A percentile compares a stretch with the other conserved stretches of the same genome.
Conservation (phyloP, 2,888 invertebrate species). For the Carabus problematicus region DNA sequence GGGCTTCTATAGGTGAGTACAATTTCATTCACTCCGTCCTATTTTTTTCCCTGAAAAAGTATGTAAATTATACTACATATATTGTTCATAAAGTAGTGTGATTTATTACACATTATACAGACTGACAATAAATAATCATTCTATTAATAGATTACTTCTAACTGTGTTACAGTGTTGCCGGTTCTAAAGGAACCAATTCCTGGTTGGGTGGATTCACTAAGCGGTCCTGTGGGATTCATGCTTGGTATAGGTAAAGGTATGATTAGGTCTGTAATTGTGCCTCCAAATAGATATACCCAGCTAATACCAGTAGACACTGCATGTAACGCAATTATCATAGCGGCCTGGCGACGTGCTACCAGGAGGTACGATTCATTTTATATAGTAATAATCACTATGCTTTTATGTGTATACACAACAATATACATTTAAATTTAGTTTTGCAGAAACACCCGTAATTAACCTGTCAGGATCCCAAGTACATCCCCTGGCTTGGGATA, state of each 20-base stretch:
- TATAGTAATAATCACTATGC: too few species aligned
- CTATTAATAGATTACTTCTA: too few species aligned
- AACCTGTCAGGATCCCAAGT: slow-evolving; percentile 80
- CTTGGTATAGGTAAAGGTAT: slow-evolving; percentile 88
- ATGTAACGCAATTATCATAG: slow-evolving; percentile 66
- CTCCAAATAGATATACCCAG: slow-evolving; percentile 78
- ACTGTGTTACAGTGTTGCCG: slow-evolving; percentile 72
- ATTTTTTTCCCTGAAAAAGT: too few species aligned
- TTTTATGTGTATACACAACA: too few species aligned
- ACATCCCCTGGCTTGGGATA: slow-evolving; percentile 81
- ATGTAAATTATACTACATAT: slow-evolving; percentile 19
- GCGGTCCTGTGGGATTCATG: slow-evolving; percentile 87
- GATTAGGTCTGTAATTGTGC: slow-evolving; percentile 85
- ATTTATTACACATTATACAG: slow-evolving; percentile 13
- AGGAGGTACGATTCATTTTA: too few species aligned
- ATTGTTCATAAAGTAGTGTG: too few species aligned
- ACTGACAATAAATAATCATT: too few species aligned
- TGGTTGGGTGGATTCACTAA: slow-evolving; percentile 93
- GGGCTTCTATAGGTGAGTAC: slow-evolving; percentile 81
- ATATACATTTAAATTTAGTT: slow-evolving; percentile 52
- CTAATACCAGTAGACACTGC: slow-evolving; percentile 82
- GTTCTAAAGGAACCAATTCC: slow-evolving; percentile 84
- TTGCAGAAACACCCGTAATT: slow-evolving; percentile 66
- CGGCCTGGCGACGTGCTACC: too few species aligned
- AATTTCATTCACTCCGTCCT: too few species aligned